Evolutionary conservation across 2,113 vertebrate species (phyloP).

Genomic region (Cygnus buccinator): DNA sequence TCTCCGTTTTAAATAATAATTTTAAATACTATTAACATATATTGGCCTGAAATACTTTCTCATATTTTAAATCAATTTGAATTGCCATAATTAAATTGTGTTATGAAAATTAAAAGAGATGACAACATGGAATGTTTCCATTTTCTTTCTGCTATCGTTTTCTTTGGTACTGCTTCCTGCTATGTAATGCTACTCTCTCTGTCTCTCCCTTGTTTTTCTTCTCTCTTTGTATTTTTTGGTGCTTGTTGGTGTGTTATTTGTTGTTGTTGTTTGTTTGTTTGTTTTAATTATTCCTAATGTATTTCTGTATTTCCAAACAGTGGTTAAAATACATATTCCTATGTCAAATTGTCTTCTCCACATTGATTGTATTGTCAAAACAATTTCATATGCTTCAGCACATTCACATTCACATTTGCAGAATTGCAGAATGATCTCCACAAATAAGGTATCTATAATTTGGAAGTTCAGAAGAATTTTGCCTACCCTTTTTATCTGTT

Average conservation of each 20-base stretch:
- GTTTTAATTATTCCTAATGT: background rate
- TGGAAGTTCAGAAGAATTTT: background rate
- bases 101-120: background rate
- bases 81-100: background rate
- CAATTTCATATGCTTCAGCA: background rate
- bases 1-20: background rate
- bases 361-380: background rate
- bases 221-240: background rate
- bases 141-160: background rate
- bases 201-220: background rate
- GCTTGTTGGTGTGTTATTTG: background rate
- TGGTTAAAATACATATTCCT: background rate
- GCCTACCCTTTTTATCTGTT: background rate
- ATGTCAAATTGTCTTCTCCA: background rate
- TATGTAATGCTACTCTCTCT: background rate
- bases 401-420: background rate
- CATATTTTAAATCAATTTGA: background rate
- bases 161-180: background rate
- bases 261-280: too few species aligned
- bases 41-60: background rate
- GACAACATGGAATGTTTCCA: background rate
- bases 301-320: background rate
- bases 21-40: background rate
- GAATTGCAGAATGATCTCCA: background rate
- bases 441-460: background rate